Evolutionary conservation across 2,113 vertebrate genomes (phyloP).

Genomic region (Anguilla rostrata): DNA sequence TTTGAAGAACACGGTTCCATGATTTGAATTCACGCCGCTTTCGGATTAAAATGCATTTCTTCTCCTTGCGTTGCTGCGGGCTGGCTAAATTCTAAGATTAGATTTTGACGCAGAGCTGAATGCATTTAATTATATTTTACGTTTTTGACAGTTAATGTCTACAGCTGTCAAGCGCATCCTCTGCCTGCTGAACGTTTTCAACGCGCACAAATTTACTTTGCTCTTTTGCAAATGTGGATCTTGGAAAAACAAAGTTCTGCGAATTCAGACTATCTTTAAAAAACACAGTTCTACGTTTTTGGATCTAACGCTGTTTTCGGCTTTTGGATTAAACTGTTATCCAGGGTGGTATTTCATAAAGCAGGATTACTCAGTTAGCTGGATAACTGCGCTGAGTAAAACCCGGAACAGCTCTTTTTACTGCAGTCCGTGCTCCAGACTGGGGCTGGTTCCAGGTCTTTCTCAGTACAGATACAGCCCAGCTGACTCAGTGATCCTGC

Average conservation of each 20-base stretch:
- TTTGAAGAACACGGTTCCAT: neutral
- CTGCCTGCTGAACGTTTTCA: neutral
- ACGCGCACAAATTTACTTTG: neutral
- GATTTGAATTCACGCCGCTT: neutral
- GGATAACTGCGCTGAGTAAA: too few relatives aligned
- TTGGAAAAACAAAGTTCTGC: neutral
- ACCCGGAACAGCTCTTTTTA: too few relatives aligned
- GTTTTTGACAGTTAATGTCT: neutral
- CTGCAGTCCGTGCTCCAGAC: too few relatives aligned
- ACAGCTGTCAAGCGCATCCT: neutral
- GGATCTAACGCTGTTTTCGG: neutral
- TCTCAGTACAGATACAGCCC: too few relatives aligned
- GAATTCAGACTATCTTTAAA: neutral
- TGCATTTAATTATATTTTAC: constrained; percentile 17
- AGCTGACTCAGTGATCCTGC: too few relatives aligned
- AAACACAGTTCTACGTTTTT: neutral
- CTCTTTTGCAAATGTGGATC: neutral
- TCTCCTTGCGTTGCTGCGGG: neutral
- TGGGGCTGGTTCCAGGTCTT: too few relatives aligned
- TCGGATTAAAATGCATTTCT: neutral
- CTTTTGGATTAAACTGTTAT: neutral
- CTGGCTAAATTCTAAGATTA: neutral
- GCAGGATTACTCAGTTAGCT: too few relatives aligned
- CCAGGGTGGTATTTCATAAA: too few relatives aligned
- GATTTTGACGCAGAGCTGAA: constrained; percentile 4